A percentile compares a stretch with the other conserved stretches of the same genome.
These are phyloP conservation scores for Leptopilina syphax DNA, from an alignment of 2,888 invertebrate species.

Conservation along the genomic window DNA sequence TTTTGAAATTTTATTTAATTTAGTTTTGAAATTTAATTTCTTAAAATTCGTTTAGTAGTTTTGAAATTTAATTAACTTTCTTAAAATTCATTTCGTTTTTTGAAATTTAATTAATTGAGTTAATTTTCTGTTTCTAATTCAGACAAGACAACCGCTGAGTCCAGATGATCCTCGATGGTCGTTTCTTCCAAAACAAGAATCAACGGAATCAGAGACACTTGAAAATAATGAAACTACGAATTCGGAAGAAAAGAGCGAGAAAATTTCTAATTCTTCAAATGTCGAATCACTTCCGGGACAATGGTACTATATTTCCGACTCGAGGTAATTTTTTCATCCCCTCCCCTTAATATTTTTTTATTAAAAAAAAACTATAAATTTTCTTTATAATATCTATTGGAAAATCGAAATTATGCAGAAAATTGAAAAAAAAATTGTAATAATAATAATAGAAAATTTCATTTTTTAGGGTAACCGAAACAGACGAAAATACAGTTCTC, in stretches of 20 bases:
- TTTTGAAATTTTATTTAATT: too few relatives aligned
- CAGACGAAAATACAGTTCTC: slow-evolving; percentile 88
- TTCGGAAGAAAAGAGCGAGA: slow-evolving; percentile 75
- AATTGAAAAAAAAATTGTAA: too few relatives aligned
- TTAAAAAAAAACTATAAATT: background rate
- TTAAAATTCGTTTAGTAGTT: background rate
- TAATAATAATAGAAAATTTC: slow-evolving; percentile 1
- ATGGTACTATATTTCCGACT: slow-evolving; percentile 97
- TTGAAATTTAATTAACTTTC: slow-evolving; percentile 40
- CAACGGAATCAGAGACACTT: slow-evolving; percentile 58
- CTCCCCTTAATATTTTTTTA: background rate
- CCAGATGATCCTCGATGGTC: slow-evolving; percentile 85
- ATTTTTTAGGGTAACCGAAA: slow-evolving; percentile 83
- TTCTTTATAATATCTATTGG: background rate
- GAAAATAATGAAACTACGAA: slow-evolving; percentile 56
- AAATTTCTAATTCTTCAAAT: slow-evolving; percentile 72
- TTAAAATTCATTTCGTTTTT: background rate
- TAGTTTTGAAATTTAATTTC: too few relatives aligned
- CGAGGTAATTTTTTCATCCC: slow-evolving; percentile 76
- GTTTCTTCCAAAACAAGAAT: slow-evolving; percentile 81
- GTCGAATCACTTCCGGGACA: slow-evolving; percentile 82
- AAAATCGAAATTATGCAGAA: too few relatives aligned
- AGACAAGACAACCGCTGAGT: slow-evolving; percentile 79
- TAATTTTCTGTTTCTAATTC: background rate
- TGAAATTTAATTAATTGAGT: background rate